A percentile compares a stretch with the other conserved stretches of the same genome.
Evolutionary conservation across 2,113 vertebrate genomes (phyloP).

Genomic region (Paralichthys olivaceus): DNA sequence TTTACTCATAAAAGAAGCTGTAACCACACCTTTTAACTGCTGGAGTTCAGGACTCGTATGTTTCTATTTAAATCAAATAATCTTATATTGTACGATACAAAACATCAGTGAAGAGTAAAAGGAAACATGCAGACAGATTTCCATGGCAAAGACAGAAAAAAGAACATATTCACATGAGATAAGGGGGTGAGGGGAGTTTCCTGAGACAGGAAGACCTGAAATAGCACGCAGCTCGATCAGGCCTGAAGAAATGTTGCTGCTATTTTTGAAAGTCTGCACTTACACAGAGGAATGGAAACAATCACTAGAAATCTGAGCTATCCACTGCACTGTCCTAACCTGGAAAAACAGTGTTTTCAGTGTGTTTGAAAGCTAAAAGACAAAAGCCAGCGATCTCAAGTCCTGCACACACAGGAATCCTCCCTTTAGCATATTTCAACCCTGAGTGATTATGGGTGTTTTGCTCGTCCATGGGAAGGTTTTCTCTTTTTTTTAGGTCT

Average conservation of each 20-base stretch:
- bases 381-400: constrained; percentile 1
- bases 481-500: constrained; percentile 33
- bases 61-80: constrained; percentile 2
- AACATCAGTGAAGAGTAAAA: constrained; percentile 14
- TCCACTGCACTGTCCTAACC: neutral
- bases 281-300: constrained; percentile 57
- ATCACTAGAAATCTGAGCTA: constrained; percentile 45
- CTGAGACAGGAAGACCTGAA: constrained; percentile 84
- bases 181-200: constrained; percentile 73
- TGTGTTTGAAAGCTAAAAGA: constrained; percentile 17
- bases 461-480: constrained; percentile 39
- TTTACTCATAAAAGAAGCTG: neutral
- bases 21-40: neutral
- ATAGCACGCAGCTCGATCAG: constrained; percentile 76
- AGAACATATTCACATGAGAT: constrained; percentile 67
- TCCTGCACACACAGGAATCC: neutral
- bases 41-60: neutral
- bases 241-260: constrained; percentile 72
- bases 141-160: constrained; percentile 38
- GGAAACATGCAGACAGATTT: constrained; percentile 40
- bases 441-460: constrained; percentile 33
- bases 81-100: constrained; percentile 15
- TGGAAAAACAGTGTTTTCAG: constrained; percentile 8
- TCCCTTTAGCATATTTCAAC: constrained; percentile 37
- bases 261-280: constrained; percentile 75